Base-by-base conservation (phyloP, 2,888 invertebrate genomes). In the Phalangium opilio region DNA sequence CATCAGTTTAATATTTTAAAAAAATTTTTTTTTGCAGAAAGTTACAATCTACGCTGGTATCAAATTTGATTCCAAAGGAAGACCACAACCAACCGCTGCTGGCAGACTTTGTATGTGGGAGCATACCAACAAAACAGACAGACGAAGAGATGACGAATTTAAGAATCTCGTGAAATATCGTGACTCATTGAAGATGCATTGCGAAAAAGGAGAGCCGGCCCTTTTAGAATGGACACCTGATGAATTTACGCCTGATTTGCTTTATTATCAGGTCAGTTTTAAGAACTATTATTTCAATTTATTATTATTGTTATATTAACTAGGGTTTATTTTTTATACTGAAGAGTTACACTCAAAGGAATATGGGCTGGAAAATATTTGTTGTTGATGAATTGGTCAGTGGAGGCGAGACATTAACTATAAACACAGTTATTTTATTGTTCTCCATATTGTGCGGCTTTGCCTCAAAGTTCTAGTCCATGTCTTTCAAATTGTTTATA, bases 291-390 rank as follows among this genome's bases (percentile, higher is more conserved):
- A 12, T 3, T 38, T 38, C 10, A 12, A 12, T 12, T 15, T 15
- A 36, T 14, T 36, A 36, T 36, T 15, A 36, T 15, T 36, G 14
- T 5, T 5, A 36, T 10, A 5, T 36, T 36, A 36, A 10, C 8
- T 8, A 36, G 7, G 15, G 17, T 10, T 8, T 10, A n/a, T 12
- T 14, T 4, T 46, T 10, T n/a, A 42, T 21, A n/a, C 27, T 61
- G 50, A 83, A 93, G 70, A 89, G 89, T 50, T 91, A 85, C 68
- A 84, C 86, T 3, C 87, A 87, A 60, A 76, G 83, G 20, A 86
- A 90, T 68, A 91, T 93, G 87, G 93, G 93, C 51, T 90, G 87
- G 74, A 85, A 85, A 66, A 87, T 93, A 62, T 81, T 82, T 66
- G 76, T 93, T 19, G 81, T 91, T 46, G 90, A 93, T 67, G 79